phyloP scores from a whole-genome alignment of 2,797 vertebrate genomes.

The Micrastur ruficollis region DNA sequence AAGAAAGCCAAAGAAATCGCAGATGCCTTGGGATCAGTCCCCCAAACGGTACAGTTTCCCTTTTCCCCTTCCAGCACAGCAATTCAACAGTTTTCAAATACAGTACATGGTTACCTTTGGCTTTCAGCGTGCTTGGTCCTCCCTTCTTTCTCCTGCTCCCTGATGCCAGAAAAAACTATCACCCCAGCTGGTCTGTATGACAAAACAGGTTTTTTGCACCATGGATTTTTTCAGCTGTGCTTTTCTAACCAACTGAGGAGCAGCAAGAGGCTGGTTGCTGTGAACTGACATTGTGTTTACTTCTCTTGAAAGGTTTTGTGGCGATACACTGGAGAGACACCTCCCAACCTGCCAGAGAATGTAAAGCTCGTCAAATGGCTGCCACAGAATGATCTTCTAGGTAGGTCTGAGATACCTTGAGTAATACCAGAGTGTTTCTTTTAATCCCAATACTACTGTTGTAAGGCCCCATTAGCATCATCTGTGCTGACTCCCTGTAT shows the following conservation, averaged over 20 bases:
- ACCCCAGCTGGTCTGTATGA: not conserved
- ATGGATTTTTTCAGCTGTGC: not conserved
- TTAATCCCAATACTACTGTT: not conserved
- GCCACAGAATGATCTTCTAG: conserved; percentile 92
- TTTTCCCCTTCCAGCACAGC: not conserved
- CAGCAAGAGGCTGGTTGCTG: not conserved
- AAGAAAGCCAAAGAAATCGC: conserved; percentile 81
- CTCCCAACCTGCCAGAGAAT: conserved; percentile 80
- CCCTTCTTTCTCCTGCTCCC: not conserved
- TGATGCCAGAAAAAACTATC: not conserved
- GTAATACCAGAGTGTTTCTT: not conserved
- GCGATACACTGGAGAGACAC: conserved; percentile 81
- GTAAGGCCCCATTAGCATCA: not conserved
- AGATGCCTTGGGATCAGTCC: conserved; percentile 85
- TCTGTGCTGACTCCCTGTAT: not conserved
- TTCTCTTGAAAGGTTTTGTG: conserved; percentile 83
- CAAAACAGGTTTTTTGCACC: not conserved
- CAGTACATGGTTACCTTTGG: not conserved
- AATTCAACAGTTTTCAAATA: not conserved
- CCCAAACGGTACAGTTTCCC: conserved; percentile 83
- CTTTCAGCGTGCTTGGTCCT: not conserved
- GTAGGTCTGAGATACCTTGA: conserved; percentile 67
- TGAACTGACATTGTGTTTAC: not conserved
- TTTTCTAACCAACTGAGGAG: not conserved
- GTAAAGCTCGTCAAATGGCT: conserved; percentile 91